These are phyloP conservation scores for Setipinna tenuifilis DNA, from an alignment of 2,797 vertebrate genomes.

Conservation along the genomic window DNA sequence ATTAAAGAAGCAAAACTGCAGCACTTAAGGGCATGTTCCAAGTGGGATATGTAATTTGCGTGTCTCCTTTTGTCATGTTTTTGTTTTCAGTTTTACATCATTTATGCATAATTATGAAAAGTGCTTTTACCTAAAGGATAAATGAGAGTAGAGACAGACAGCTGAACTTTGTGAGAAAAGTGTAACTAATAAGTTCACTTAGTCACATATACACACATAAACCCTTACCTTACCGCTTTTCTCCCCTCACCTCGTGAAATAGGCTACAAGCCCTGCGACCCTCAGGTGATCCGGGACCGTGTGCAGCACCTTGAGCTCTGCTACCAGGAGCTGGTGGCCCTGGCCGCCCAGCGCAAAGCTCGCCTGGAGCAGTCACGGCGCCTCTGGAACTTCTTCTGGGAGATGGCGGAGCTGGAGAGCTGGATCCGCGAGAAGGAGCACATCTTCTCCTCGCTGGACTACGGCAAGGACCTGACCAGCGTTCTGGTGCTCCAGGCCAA, in stretches of 20 bases:
- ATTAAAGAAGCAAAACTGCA: background rate
- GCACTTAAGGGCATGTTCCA: background rate
- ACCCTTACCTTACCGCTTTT: background rate
- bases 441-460: slow-evolving; percentile 91
- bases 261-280: slow-evolving; percentile 97
- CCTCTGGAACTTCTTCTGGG: slow-evolving; percentile 95
- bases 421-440: slow-evolving; percentile 98
- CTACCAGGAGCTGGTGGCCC: slow-evolving; percentile 81
- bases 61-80: background rate
- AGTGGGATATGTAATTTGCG: background rate
- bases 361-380: slow-evolving; percentile 87
- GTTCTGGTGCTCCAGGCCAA: slow-evolving; percentile 90
- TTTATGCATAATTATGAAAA: background rate
- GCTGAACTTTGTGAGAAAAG: background rate
- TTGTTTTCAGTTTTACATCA: background rate
- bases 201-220: background rate
- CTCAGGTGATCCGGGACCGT: slow-evolving; percentile 88
- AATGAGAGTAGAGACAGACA: background rate
- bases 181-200: background rate
- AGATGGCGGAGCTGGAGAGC: slow-evolving; percentile 89
- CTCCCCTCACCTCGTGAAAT: background rate
- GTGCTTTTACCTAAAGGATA: background rate
- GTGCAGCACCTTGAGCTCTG: slow-evolving; percentile 90
- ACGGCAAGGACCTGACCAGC: slow-evolving; percentile 92
- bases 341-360: slow-evolving; percentile 82